Evolutionary conservation across 2,797 vertebrate genomes (phyloP), one percentile per base, ranked within the genome.

Genomic region (Octomys mimax): DNA sequence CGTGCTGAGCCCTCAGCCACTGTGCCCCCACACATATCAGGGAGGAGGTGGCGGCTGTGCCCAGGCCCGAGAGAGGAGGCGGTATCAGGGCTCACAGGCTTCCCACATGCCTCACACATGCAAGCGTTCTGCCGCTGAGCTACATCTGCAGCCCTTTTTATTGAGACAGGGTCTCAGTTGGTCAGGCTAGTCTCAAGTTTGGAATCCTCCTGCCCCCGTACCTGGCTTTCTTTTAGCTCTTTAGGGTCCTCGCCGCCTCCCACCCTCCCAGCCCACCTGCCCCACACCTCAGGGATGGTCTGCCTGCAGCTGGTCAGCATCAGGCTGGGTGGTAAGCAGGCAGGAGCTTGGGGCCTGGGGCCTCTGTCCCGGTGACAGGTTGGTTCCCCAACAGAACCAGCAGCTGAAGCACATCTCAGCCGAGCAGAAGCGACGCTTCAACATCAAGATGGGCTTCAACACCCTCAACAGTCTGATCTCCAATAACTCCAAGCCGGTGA

Each of bases 391-490:
- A 31, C 98, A 99, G 99, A 99, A 98, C 97, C 99, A 99, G 73
- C 99, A 99, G 95, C 98, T 99, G 98, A 99, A 97, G 89, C 99
- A 99, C 98, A 99, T 99, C 97, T 99, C 99, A 10, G 99, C 99
- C 0, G 99, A 99, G 96, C 99, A 99, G 95, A 99, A 99, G 97
- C 99, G 99, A 88, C 99, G 99, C 90, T 99, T 98, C 96, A 99
- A 99, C 97, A 99, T 99, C 98, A 99, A 99, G 98, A 99, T 98
- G 70, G 99, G 99, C 94, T 99, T 99, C 88, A 99, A 99, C 98
- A 99, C 99, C 0, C 99, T 99, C 79, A 99, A 99, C 97, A 99
- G 97, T 94, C 98, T 99, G 95, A 99, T 99, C 82, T 99, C 99
- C 11, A 98, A 99, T 22, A 99, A 99, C 97, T 99, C 99, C 98